Evolutionary conservation across 2,888 invertebrate genomes (phyloP).

Genomic region (Microctonus brassicae): DNA sequence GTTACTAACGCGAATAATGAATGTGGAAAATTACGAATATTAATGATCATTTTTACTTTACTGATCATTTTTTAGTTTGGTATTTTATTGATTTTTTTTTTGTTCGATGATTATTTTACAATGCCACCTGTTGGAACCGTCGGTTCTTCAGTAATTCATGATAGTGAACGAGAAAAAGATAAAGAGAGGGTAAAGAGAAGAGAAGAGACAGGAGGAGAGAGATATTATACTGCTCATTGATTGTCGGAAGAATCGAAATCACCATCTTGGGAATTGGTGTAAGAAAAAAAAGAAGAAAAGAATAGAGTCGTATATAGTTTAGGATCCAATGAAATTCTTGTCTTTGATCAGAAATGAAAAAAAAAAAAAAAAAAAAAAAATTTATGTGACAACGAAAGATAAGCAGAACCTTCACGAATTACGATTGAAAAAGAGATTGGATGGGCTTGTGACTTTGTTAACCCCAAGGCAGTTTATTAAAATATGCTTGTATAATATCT

Average conservation of each 20-base stretch:
- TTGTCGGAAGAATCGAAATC: neutral
- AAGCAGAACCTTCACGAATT: neutral
- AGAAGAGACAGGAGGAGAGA: neutral
- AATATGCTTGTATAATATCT: too few relatives aligned
- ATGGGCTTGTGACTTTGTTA: neutral
- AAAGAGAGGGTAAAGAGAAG: too few relatives aligned
- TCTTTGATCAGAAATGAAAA: neutral
- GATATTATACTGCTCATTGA: neutral
- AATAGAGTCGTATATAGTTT: neutral
- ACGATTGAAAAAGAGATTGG: neutral
- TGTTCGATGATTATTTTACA: neutral
- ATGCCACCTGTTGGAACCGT: neutral
- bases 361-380: constrained; percentile 6
- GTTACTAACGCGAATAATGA: too few relatives aligned
- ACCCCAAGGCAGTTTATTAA: neutral
- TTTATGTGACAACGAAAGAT: neutral
- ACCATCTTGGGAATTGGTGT: neutral
- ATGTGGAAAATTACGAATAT: too few relatives aligned
- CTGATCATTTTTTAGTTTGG: neutral
- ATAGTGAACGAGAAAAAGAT: too few relatives aligned
- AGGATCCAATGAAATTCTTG: constrained; percentile 5
- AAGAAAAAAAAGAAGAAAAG: neutral
- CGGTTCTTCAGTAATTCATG: neutral
- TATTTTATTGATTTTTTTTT: neutral
- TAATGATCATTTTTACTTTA: too few relatives aligned